Conservation (phyloP, 2,797 vertebrate genomes). For the Echiichthys vipera region DNA sequence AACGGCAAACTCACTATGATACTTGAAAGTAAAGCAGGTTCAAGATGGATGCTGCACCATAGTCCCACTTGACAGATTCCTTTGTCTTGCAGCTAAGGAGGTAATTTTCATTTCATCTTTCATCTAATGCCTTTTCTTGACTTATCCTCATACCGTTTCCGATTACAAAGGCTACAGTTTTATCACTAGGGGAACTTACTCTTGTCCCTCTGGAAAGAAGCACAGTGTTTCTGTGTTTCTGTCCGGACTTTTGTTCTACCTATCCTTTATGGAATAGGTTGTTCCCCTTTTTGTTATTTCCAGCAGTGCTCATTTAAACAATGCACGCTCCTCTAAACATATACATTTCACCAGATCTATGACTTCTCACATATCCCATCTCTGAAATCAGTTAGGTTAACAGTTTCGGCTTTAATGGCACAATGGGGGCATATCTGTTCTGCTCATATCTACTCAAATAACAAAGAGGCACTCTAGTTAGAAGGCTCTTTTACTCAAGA, state of each 20-base stretch:
- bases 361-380: not conserved
- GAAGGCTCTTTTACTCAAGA: conserved; percentile 8
- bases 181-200: conserved; percentile 15
- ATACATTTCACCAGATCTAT: not conserved
- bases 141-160: not conserved
- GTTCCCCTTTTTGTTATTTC: conserved; percentile 14
- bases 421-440: conserved; percentile 16
- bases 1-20: not conserved
- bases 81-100: conserved; percentile 15
- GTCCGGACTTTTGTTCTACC: conserved; percentile 5
- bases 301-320: not conserved
- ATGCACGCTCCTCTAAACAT: not conserved
- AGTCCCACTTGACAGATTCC: not conserved
- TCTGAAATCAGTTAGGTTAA: not conserved
- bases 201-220: conserved; percentile 20
- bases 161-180: conserved; percentile 20
- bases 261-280: too few relatives aligned
- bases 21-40: conserved; percentile 9
- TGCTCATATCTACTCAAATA: conserved; percentile 20
- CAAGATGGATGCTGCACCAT: conserved; percentile 17
- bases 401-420: conserved; percentile 15
- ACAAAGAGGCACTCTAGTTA: conserved; percentile 4
- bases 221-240: conserved; percentile 18
- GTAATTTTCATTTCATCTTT: conserved; percentile 44
- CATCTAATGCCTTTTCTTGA: conserved; percentile 26